A percentile compares a stretch with the other conserved stretches of the same genome.
phyloP scores from a whole-genome alignment of 2,113 vertebrate species.

The Ivindomyrus marchei region DNA sequence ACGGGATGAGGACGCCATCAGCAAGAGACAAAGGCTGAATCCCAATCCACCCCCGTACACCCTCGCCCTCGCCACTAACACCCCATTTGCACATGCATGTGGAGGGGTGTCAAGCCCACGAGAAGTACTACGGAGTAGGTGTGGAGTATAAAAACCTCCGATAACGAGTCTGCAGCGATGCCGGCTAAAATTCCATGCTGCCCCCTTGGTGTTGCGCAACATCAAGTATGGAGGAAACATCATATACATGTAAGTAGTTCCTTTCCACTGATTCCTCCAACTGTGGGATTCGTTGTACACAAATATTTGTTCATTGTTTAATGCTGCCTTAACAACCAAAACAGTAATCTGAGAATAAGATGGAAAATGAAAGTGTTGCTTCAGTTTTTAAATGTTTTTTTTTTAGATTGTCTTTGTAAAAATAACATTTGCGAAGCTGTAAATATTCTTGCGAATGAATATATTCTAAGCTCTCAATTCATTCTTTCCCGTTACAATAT shows the following conservation, averaged over 20 bases:
- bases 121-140: neutral
- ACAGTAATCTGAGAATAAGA: neutral
- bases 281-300: neutral
- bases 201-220: neutral
- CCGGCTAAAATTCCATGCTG: neutral
- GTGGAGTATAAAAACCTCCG: neutral
- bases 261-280: neutral
- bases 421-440: neutral
- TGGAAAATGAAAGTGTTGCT: neutral
- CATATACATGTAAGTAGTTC: neutral
- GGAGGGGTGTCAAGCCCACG: neutral
- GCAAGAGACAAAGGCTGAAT: neutral
- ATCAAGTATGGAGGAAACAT: neutral
- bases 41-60: neutral
- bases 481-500: neutral
- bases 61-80: neutral
- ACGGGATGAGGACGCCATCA: constrained; percentile 6
- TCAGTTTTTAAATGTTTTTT: neutral
- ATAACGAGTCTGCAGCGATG: neutral
- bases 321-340: neutral
- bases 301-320: neutral
- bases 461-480: neutral
- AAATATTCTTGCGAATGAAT: neutral
- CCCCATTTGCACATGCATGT: neutral
- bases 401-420: neutral